Base-by-base conservation (phyloP, 2,797 vertebrate genomes). In the Trachops cirrhosus region DNA sequence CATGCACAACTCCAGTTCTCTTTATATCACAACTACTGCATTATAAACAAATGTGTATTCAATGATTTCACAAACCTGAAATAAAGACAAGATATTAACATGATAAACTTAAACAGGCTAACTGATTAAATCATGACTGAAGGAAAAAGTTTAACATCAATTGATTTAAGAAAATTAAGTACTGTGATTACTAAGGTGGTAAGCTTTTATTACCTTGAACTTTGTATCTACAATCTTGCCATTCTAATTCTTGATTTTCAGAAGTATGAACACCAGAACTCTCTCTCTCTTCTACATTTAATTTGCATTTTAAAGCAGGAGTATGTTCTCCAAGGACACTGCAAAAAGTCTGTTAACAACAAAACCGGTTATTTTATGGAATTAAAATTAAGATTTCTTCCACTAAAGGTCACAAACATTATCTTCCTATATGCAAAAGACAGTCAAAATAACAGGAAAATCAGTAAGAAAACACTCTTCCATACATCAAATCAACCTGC, bases 201-300 rank as follows among this genome's bases (percentile, higher is more conserved):
- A 77, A 96, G 68, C 39, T 84, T 87, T 93, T 41, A 88, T 96
- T 98, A 99, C 99, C 99, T 98, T 98, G 98, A 97, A 98, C 97
- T 89, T 98, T 98, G 59, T 90, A 93, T 96, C 97, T 96, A 50
- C 98, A 70, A 24, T 96, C 95, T 54, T 97, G 96, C 37, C 98
- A 98, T 97, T 98, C 98, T 95, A 94, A 77, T 54, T 98, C 98
- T 97, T 98, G 96, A 97, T 78, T 98, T 59, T 97, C 85, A 98
- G 97, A 80, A 95, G 90, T 67, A 93, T 96, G 24, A 62, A 85
- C 91, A 89, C 3, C 15, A 86, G 95, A 54, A 64, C 91, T 64
- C 50, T 93, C 77, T 24, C 59, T 95, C 34, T 68, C 96, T 41
- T n/a, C 84, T 29, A 89, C 78, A 93, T 77, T 75, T 91, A 71